Conservation (phyloP, 2,797 vertebrate species). For the Hapalemur alaotrensis region DNA sequence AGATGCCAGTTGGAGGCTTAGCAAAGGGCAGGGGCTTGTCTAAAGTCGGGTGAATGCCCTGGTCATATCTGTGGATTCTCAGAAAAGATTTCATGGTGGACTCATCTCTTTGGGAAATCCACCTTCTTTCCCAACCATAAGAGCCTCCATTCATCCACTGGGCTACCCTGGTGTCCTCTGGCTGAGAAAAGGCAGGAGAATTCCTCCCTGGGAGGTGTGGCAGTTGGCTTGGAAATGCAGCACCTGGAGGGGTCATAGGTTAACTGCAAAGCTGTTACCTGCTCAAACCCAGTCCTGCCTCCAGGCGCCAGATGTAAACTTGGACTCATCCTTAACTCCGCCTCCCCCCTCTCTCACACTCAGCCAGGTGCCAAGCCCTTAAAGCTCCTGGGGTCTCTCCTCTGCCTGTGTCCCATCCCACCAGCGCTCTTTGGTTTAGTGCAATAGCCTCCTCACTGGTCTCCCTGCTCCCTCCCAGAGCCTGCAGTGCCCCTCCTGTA, state of each 20-base stretch:
- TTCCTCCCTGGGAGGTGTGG: no score
- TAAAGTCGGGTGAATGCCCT: not conserved
- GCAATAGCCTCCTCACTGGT: not conserved
- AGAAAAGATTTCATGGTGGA: not conserved
- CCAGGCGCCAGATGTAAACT: no score
- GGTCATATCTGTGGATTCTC: not conserved
- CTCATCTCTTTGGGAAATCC: not conserved
- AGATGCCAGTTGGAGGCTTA: rapidly evolving
- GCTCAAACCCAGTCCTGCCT: not conserved
- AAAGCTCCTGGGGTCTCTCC: rapidly evolving
- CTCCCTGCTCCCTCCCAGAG: not conserved
- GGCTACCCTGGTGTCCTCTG: not conserved
- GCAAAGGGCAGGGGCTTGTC: not conserved
- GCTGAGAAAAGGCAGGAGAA: not conserved
- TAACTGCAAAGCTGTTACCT: not conserved
- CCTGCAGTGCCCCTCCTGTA: not conserved
- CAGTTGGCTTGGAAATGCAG: not conserved
- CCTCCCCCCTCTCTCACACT: not conserved
- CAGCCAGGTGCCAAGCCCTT: not conserved
- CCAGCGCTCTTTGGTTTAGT: not conserved
- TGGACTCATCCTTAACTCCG: not conserved
- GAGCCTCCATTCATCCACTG: slow-evolving; percentile 57
- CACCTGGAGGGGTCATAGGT: not conserved
- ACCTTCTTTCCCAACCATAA: not conserved
- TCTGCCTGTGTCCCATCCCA: not conserved